A percentile compares a stretch with the other conserved stretches of the same genome.
These are phyloP conservation scores for Caenorhabditis remanei DNA, from an alignment of 1,140 invertebrate genomes.

Conservation along the genomic window DNA sequence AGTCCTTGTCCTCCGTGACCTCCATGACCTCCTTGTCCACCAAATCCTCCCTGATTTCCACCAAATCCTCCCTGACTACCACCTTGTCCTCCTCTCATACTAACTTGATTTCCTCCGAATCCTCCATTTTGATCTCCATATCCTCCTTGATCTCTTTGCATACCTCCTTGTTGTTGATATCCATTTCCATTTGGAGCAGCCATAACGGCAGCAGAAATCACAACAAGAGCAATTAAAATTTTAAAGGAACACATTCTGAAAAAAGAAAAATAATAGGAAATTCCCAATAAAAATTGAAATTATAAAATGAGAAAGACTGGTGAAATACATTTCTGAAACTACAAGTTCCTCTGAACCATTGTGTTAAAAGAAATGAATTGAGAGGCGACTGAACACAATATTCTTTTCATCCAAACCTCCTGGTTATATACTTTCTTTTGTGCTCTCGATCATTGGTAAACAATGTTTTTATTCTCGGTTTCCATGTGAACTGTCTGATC, in stretches of 20 bases:
- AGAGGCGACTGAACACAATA: background rate
- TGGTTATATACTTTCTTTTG: background rate
- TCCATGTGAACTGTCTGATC: conserved; percentile 41
- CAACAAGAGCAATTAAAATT: background rate
- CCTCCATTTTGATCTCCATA: background rate
- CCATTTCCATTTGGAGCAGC: background rate
- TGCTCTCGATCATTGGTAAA: conserved; percentile 47
- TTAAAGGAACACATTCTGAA: background rate
- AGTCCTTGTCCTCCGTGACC: background rate
- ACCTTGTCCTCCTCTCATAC: background rate
- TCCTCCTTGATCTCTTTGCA: conserved; percentile 14
- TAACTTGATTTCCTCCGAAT: background rate
- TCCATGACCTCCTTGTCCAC: background rate
- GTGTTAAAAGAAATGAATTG: no score
- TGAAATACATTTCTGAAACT: no score
- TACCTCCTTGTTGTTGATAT: background rate
- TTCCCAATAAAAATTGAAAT: background rate
- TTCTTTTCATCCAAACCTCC: background rate
- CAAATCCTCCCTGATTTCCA: background rate
- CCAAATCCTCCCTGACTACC: background rate
- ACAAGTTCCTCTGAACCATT: no score
- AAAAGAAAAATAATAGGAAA: background rate
- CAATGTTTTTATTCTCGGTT: conserved; percentile 8
- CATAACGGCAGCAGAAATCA: background rate
- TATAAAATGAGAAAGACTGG: background rate